Evolutionary conservation across 2,888 invertebrate genomes (phyloP).

Genomic region (Ditylenchus weischeri): DNA sequence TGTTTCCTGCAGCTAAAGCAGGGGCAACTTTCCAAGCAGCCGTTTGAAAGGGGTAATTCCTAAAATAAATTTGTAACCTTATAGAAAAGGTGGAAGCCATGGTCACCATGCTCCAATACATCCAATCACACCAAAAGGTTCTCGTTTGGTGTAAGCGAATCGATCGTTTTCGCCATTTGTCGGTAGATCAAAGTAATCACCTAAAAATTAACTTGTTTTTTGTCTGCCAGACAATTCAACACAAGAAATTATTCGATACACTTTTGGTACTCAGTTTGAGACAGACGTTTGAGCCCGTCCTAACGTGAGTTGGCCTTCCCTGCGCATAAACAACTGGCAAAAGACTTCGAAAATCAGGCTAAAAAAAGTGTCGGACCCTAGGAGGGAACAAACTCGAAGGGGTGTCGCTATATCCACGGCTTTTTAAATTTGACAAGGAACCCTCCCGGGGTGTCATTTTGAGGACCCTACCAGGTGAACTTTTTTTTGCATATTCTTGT

Average conservation of each 20-base stretch:
- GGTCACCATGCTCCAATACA: constrained; percentile 57
- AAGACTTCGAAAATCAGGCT: not conserved
- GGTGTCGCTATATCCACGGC: not conserved
- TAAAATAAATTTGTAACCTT: not conserved
- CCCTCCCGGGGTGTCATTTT: too few relatives aligned
- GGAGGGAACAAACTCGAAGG: too few relatives aligned
- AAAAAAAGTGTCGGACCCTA: too few relatives aligned
- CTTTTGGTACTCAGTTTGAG: too few relatives aligned
- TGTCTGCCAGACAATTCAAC: too few relatives aligned
- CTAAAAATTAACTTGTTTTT: constrained; percentile 17
- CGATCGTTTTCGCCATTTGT: constrained; percentile 39
- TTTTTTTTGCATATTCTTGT: too few relatives aligned
- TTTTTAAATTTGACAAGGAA: too few relatives aligned
- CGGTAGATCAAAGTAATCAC: constrained; percentile 47
- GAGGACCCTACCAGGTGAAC: too few relatives aligned
- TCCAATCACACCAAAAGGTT: constrained; percentile 56
- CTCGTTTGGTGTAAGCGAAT: constrained; percentile 50
- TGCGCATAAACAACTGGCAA: constrained; percentile 1
- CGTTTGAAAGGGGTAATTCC: constrained; percentile 12
- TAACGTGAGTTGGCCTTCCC: too few relatives aligned
- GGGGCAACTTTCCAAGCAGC: constrained; percentile 23
- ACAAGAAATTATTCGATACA: too few relatives aligned
- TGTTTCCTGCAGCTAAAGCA: constrained; percentile 60
- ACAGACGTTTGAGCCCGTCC: too few relatives aligned
- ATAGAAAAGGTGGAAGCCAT: constrained; percentile 41